Evolutionary conservation across 2,797 vertebrate genomes (phyloP), one percentile per base, ranked within the genome.

Genomic region (Halcyon leucocephala): DNA sequence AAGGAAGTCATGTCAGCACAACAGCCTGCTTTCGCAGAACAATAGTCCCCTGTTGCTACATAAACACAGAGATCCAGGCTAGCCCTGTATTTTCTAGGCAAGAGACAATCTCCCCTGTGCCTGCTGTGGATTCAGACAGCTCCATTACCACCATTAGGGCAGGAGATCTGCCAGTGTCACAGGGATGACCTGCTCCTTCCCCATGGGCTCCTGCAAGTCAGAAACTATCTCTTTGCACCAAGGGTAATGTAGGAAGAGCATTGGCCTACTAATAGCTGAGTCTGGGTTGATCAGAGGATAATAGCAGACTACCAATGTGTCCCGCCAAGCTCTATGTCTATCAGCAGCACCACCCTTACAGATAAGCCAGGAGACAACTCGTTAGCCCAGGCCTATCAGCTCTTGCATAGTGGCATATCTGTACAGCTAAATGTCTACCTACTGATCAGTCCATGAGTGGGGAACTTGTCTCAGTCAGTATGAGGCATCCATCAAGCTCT

Each of bases 1-100:
- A 97, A 96, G 96, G 96, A 97, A 96, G 92, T 93, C 91, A 86
- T 96, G 95, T 97, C 97, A 97, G 91, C 92, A 91, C 93, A 95
- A 95, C 94, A 96, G 96, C 95, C 91, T 93, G 94, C 94, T 97
- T 96, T 96, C 52, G 33, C 92, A 93, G 96, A 97, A 98, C 95
- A 97, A 88, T 97, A 71, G 83, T 97, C 96, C 97, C 97, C 97
- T 95, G 91, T 97, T 97, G 97, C 95, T 97, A 79, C 80, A 93
- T 94, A 98, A 98, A 96, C 93, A 95, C 89, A 83, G 86, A 95
- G 92, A 97, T 91, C 82, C 88, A 96, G 83, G 90, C 93, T 95
- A 92, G 92, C 79, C 54, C 70, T 96, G 91, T 97, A 96, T 98
- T 98, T 97, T 86, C 95, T 82, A 97, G 71, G 84, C 86, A 93